Evolutionary conservation across 1,140 invertebrate species (phyloP).

Genomic region (Yoshiicerus persimilis): DNA sequence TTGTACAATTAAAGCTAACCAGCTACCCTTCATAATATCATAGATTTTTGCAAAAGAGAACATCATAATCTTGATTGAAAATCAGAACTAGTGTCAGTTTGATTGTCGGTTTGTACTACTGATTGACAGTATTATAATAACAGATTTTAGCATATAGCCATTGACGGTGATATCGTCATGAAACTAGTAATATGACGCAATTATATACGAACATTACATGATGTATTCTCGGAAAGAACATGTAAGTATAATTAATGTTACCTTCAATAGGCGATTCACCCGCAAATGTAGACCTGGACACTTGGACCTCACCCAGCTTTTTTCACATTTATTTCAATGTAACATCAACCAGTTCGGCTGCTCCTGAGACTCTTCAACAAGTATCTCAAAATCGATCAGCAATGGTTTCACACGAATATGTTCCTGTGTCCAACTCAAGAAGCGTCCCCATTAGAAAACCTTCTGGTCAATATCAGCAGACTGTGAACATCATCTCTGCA

Average conservation of each 20-base stretch:
- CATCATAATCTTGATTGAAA: neutral
- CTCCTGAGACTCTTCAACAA: neutral
- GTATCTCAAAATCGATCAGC: neutral
- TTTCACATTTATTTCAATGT: conserved; percentile 44
- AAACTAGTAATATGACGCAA: neutral
- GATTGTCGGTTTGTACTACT: too few relatives aligned
- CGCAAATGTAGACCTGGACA: conserved; percentile 19
- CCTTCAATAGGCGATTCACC: conserved; percentile 36
- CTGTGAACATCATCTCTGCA: conserved; percentile 57
- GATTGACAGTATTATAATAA: neutral
- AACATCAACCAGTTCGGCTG: neutral
- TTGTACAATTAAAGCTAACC: neutral
- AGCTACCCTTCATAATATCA: neutral
- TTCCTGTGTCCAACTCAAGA: neutral
- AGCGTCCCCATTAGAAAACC: neutral
- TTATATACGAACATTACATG: neutral
- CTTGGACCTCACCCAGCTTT: conserved; percentile 34
- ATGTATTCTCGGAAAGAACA: neutral
- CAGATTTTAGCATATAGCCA: neutral
- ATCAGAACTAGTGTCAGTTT: too few relatives aligned
- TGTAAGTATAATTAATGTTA: neutral
- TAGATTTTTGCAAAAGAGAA: neutral
- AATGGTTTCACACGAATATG: neutral
- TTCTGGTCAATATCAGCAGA: neutral
- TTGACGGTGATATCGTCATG: neutral